These are phyloP conservation scores for Aspidiotus rigidus DNA, from an alignment of 2,888 invertebrate genomes.

Conservation along the genomic window DNA sequence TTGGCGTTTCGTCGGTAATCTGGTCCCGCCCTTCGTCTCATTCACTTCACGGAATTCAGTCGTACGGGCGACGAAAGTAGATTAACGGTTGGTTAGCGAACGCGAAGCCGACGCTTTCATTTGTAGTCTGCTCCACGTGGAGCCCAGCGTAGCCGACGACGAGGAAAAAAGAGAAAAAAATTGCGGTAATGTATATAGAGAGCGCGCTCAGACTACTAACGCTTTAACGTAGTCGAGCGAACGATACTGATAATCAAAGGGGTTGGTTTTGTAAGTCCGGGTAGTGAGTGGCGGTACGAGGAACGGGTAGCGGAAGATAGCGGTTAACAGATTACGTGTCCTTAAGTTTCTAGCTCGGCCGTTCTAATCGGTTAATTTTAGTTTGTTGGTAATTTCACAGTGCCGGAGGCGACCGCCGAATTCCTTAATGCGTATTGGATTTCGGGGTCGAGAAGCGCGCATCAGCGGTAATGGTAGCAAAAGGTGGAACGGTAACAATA, in stretches of 20 bases:
- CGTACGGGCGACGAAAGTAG: too few species aligned
- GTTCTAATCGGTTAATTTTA: slow-evolving; percentile 14
- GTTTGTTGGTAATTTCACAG: slow-evolving; percentile 7
- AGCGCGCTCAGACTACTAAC: slow-evolving; percentile 28
- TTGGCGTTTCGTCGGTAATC: slow-evolving; percentile 16
- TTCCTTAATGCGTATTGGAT: slow-evolving; percentile 1
- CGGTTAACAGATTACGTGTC: slow-evolving; percentile 33
- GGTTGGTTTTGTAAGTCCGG: slow-evolving; percentile 33
- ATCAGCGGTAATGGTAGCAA: too few species aligned
- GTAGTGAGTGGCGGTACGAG: slow-evolving; percentile 9
- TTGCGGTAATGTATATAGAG: slow-evolving; percentile 33
- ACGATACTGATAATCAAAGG: slow-evolving; percentile 39
- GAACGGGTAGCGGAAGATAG: slow-evolving; percentile 30
- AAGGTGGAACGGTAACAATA: too few species aligned
- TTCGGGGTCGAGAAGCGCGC: background rate
- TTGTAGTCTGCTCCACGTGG: slow-evolving; percentile 36
- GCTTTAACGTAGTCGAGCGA: slow-evolving; percentile 39
- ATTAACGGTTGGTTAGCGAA: background rate
- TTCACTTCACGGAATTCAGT: slow-evolving; percentile 11
- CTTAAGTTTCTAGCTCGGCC: slow-evolving; percentile 28
- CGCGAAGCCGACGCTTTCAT: slow-evolving; percentile 19
- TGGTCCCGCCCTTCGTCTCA: slow-evolving; percentile 18
- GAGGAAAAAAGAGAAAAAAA: slow-evolving; percentile 5
- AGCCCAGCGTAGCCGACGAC: slow-evolving; percentile 30
- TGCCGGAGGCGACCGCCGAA: background rate